Percentiles rank a stretch among this genome's conserved stretches.
phyloP scores from a whole-genome alignment of 2,113 vertebrate genomes.

The Tragelaphus buxtoni region DNA sequence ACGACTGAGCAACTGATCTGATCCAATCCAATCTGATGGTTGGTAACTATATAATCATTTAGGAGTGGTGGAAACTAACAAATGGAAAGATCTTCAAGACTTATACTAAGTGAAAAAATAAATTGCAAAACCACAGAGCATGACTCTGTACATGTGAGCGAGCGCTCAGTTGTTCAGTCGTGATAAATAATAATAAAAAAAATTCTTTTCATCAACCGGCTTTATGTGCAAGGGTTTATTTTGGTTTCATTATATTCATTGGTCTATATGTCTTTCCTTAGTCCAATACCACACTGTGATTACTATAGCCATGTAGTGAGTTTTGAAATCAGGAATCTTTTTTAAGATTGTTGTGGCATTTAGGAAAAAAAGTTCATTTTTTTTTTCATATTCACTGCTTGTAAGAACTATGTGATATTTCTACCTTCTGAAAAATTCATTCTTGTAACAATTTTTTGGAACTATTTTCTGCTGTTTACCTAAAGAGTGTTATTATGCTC shows the following conservation, averaged over 20 bases:
- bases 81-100: not conserved
- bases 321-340: constrained; percentile 42
- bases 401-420: constrained; percentile 18
- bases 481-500: not conserved
- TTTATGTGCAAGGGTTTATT: not conserved
- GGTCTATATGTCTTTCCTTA: not conserved
- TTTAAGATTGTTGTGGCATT: not conserved
- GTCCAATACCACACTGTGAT: not conserved
- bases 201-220: not conserved
- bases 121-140: not conserved
- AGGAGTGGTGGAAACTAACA: not conserved
- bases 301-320: not conserved
- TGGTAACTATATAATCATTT: not conserved
- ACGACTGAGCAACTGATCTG: too few species aligned
- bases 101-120: not conserved
- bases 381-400: not conserved
- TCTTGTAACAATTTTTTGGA: not conserved
- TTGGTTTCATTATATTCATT: not conserved
- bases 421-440: not conserved
- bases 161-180: not conserved
- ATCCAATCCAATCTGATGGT: too few species aligned
- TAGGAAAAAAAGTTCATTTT: not conserved
- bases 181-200: not conserved
- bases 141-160: not conserved
- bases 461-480: not conserved